Percentiles rank a stretch among this genome's conserved stretches.
Evolutionary conservation across 2,797 vertebrate genomes (phyloP).

Genomic region (Hemitrygon akajei): DNA sequence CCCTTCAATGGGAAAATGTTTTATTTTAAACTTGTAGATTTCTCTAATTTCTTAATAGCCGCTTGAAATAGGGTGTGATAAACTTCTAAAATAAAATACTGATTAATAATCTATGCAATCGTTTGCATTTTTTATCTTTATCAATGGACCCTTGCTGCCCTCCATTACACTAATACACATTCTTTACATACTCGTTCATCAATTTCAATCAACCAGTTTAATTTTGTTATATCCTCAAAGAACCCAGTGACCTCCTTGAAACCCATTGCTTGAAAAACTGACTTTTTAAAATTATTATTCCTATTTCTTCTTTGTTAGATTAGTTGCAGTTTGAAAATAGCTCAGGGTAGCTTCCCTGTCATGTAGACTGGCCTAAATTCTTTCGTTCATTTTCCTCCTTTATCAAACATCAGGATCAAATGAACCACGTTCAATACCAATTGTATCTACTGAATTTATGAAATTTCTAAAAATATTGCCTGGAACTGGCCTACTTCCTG

Average conservation of each 20-base stretch:
- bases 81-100: neutral
- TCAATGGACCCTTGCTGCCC: neutral
- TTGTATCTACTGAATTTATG: neutral
- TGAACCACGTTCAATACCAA: neutral
- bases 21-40: neutral
- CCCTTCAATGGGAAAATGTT: neutral
- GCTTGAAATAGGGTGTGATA: neutral
- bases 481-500: constrained; percentile 20
- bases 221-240: neutral
- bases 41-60: neutral
- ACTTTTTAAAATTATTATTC: neutral
- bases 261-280: neutral
- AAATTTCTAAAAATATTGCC: constrained; percentile 23
- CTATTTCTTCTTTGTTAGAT: neutral
- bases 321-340: neutral
- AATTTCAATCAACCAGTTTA: neutral
- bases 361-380: neutral
- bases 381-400: neutral
- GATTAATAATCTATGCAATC: neutral
- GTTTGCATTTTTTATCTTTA: neutral
- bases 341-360: neutral
- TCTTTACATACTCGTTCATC: neutral
- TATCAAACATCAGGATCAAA: neutral
- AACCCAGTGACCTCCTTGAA: neutral
- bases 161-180: neutral